phyloP scores from a whole-genome alignment of 1,140 invertebrate species.

The Cydia amplana region DNA sequence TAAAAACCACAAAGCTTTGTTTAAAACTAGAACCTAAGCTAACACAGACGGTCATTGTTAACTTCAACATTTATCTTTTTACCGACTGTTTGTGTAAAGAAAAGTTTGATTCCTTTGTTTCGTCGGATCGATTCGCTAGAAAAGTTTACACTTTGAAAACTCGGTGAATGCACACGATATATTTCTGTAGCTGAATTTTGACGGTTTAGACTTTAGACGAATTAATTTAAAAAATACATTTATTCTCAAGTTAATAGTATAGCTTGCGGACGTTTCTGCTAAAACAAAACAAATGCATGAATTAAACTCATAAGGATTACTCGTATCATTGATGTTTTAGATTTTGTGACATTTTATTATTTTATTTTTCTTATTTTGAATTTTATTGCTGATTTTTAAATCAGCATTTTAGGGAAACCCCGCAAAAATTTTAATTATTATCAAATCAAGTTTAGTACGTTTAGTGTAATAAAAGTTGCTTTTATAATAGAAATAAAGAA shows the following conservation, averaged over 20 bases:
- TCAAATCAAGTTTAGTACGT: background rate
- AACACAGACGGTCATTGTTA: constrained; percentile 19
- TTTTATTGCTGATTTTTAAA: no score
- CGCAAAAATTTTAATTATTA: background rate
- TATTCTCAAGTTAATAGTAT: no score
- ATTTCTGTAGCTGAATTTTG: no score
- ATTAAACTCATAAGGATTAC: no score
- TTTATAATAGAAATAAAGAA: background rate
- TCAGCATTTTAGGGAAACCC: no score
- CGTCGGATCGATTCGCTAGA: constrained; percentile 10
- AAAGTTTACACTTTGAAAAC: constrained; percentile 1
- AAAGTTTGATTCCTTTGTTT: constrained; percentile 2
- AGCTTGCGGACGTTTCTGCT: no score
- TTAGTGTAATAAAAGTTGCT: background rate
- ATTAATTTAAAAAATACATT: no score
- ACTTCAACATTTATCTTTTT: constrained; percentile 10
- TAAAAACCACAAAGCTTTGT: constrained; percentile 12
- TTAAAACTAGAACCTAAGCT: constrained; percentile 4
- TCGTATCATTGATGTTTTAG: no score
- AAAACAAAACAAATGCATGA: no score
- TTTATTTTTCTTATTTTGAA: no score
- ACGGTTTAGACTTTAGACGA: no score
- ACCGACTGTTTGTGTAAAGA: background rate
- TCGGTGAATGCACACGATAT: constrained; percentile 7
- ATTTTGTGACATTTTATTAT: no score